phyloP scores from a whole-genome alignment of 2,888 invertebrate species.

The Oegoconia quadripuncta region DNA sequence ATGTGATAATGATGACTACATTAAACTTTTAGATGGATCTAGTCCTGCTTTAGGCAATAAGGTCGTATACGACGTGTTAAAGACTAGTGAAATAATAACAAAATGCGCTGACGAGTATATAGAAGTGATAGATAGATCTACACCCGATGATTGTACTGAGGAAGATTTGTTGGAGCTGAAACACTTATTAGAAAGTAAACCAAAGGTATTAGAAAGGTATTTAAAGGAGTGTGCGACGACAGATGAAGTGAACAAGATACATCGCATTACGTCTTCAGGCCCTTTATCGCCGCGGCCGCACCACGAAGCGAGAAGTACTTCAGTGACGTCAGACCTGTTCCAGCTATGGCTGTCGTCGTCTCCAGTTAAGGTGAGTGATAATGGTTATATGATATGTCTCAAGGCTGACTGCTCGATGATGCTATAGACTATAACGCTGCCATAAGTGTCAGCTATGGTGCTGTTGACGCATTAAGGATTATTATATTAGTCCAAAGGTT shows the following conservation, averaged over 20 bases:
- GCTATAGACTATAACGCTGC: neutral
- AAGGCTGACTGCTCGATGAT: slow-evolving; percentile 5
- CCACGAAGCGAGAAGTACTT: slow-evolving; percentile 81
- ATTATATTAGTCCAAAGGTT: no score
- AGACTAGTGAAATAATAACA: slow-evolving; percentile 54
- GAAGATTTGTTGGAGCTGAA: slow-evolving; percentile 64
- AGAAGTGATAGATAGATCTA: slow-evolving; percentile 61
- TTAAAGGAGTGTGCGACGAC: slow-evolving; percentile 85
- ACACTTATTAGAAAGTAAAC: slow-evolving; percentile 73
- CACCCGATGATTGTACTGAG: slow-evolving; percentile 62
- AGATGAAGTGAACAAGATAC: slow-evolving; percentile 81
- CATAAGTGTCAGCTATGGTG: neutral
- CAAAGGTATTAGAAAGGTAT: slow-evolving; percentile 86
- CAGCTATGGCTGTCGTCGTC: slow-evolving; percentile 91
- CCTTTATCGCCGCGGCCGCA: slow-evolving; percentile 66
- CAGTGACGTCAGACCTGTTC: slow-evolving; percentile 90
- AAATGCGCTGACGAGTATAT: slow-evolving; percentile 57
- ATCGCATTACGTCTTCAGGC: slow-evolving; percentile 76
- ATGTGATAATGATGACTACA: slow-evolving; percentile 56
- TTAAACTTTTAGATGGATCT: slow-evolving; percentile 44
- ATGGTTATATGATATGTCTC: slow-evolving; percentile 14
- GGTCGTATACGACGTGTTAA: slow-evolving; percentile 58
- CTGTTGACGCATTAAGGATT: no score
- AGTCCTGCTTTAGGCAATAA: slow-evolving; percentile 65
- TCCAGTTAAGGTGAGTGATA: slow-evolving; percentile 82